Percentiles rank a stretch among this genome's conserved stretches.
Conservation (phyloP, 2,888 invertebrate species). For the Idaea aversata region DNA sequence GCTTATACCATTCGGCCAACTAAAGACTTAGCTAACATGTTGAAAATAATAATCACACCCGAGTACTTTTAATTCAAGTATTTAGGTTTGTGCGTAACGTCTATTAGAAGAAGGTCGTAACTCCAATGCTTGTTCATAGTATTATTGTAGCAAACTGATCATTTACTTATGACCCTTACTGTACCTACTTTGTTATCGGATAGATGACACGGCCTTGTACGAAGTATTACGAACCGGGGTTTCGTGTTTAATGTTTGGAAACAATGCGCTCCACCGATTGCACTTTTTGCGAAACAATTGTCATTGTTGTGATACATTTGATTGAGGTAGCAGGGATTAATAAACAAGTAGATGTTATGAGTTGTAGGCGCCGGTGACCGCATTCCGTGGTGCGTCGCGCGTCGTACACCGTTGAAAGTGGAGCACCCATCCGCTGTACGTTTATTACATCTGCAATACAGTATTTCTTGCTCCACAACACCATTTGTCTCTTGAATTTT, state of each 20-base stretch:
- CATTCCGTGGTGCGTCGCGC: constrained; percentile 61
- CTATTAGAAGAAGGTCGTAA: too few relatives aligned
- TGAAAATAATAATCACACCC: too few relatives aligned
- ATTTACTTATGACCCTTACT: too few relatives aligned
- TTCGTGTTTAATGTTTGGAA: constrained; percentile 8
- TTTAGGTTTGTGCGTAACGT: too few relatives aligned
- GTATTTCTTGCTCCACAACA: constrained; percentile 22
- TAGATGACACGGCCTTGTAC: constrained; percentile 13
- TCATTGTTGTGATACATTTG: constrained; percentile 23
- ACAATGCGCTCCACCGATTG: constrained; percentile 22
- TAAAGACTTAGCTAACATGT: too few relatives aligned
- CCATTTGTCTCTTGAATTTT: neutral
- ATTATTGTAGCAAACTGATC: too few relatives aligned
- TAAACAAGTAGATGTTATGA: constrained; percentile 39
- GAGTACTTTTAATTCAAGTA: too few relatives aligned
- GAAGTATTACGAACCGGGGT: neutral
- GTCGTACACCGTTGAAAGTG: constrained; percentile 49
- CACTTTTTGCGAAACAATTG: constrained; percentile 24
- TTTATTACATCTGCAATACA: constrained; percentile 51
- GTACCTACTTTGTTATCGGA: neutral
- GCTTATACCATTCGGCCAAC: too few relatives aligned
- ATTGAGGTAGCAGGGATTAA: constrained; percentile 37
- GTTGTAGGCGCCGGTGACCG: constrained; percentile 60
- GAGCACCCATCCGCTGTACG: constrained; percentile 62
- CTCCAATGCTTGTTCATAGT: too few relatives aligned